These are phyloP conservation scores for Symphodus melops DNA, from an alignment of 2,113 vertebrate genomes.

Conservation along the genomic window DNA sequence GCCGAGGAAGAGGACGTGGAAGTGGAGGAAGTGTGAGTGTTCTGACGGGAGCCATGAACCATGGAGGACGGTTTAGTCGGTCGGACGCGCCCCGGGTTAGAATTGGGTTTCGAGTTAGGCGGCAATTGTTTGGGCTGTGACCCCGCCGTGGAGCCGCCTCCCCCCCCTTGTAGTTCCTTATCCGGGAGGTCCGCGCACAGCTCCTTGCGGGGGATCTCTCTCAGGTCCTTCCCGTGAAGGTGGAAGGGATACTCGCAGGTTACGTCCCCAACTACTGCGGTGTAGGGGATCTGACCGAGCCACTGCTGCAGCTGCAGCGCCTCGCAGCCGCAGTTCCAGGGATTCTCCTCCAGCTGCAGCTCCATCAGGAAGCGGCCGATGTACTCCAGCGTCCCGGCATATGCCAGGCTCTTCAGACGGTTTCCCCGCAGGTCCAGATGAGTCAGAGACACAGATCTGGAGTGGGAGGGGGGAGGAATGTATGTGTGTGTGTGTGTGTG, in stretches of 20 bases:
- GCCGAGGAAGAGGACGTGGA: conserved; percentile 86
- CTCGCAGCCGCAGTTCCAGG: conserved; percentile 98
- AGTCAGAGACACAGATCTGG: conserved; percentile 95
- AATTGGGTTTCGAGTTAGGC: conserved; percentile 72
- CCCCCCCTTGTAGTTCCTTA: conserved; percentile 83
- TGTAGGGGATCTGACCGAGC: conserved; percentile 96
- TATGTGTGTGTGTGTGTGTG: neutral
- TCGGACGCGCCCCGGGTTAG: conserved; percentile 89
- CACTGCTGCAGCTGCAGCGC: conserved; percentile 94
- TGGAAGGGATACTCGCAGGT: conserved; percentile 98
- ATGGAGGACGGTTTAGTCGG: conserved; percentile 97
- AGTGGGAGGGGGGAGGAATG: conserved; percentile 21
- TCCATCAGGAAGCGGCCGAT: conserved; percentile 97
- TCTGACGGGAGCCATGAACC: conserved; percentile 92
- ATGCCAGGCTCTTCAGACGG: conserved; percentile 94
- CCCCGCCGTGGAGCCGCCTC: conserved; percentile 87
- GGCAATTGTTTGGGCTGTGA: conserved; percentile 69
- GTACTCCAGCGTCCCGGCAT: conserved; percentile 95
- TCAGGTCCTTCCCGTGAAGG: conserved; percentile 96
- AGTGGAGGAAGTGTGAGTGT: conserved; percentile 85
- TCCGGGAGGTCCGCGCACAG: conserved; percentile 89
- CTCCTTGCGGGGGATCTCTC: conserved; percentile 93
- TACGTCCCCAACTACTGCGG: conserved; percentile 95
- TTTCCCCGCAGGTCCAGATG: conserved; percentile 98
- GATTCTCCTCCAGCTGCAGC: conserved; percentile 98